phyloP scores from a whole-genome alignment of 1,140 invertebrate species.

The Drosophila bocqueti region DNA sequence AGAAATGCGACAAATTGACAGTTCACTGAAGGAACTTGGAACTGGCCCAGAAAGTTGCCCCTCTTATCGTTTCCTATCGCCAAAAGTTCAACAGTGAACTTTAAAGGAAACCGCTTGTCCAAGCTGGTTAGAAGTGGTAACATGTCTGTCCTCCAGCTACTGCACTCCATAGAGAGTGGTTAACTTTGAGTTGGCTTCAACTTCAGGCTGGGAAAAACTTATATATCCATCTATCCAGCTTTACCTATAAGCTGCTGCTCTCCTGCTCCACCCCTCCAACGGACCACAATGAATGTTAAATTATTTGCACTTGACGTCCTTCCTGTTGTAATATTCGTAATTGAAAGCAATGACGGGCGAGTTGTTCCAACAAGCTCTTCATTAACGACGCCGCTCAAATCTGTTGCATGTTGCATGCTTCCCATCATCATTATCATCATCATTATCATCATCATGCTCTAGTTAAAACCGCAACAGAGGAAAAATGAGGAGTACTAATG shows the following conservation, averaged over 20 bases:
- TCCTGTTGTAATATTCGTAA: conserved; percentile 40
- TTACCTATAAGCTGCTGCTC: no score
- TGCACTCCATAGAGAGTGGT: not conserved
- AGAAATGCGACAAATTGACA: conserved; percentile 46
- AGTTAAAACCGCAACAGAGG: conserved; percentile 19
- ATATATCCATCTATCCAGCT: not conserved
- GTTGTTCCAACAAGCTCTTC: conserved; percentile 44
- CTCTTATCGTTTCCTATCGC: conserved; percentile 9
- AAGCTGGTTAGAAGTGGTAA: not conserved
- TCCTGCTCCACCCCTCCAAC: no score
- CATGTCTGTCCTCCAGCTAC: not conserved
- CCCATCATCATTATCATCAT: not conserved
- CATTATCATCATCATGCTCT: conserved; percentile 23
- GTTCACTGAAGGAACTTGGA: conserved; percentile 22
- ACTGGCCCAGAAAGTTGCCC: conserved; percentile 7
- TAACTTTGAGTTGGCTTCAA: conserved; percentile 3
- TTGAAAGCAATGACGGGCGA: conserved; percentile 40
- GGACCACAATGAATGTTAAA: conserved; percentile 20
- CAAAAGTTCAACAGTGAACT: conserved; percentile 20
- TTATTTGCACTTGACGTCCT: conserved; percentile 36
- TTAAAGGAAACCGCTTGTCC: conserved; percentile 15
- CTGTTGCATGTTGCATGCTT: conserved; percentile 47
- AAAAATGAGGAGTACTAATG: conserved; percentile 1
- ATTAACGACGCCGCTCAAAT: conserved; percentile 20
- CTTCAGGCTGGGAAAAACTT: not conserved